Base-by-base conservation (phyloP, 2,888 invertebrate species). In the Dascillus cervinus region DNA sequence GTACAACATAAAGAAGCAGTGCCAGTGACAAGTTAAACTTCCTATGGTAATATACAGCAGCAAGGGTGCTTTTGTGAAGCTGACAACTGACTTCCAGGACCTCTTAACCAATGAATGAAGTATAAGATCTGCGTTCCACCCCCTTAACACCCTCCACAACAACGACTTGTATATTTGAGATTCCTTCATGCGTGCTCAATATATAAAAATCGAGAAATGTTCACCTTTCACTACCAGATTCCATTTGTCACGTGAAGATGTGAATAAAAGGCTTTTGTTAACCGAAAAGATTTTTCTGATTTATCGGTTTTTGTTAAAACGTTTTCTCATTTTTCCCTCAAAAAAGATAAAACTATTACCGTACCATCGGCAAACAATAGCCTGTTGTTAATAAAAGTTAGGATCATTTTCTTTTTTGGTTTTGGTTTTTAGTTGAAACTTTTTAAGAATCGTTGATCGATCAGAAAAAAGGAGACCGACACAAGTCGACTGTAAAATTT, bases 221-320 rank as follows among this genome's bases (percentile, higher is more conserved):
- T 58, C 63, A 63, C 64, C 63, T 64, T 58, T 64, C 63, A 62
- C 58, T 52, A 52, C 47, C 63, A 62, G 63, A 60, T 55, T 60
- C 58, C 64, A 64, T 64, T 64, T 62, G 61, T 64, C 63, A 64
- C 56, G 49, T 48, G 49, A 35, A 27, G 52, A 54, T 50, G 48
- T 44, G 53, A 53, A 55, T 53, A 53, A 52, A 52, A 49, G 53
- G 47, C 53, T 53, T 55, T 52, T 53, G 55, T 52, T 46, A 44
- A 32, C 26, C 25, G 36, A 37, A 49, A 17, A 50, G 50, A 54
- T 57, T 53, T 55, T 47, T 44, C 49, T 53, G 55, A 56, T 55
- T 56, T 55, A 52, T 53, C 40, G 45, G 44, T 44, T 48, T 49
- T 41, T 37, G 38, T 34, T 39, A 32, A 32, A 42, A 37, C 29